Conservation (phyloP, 2,797 vertebrate genomes). For the Rhinoraja longicauda region DNA sequence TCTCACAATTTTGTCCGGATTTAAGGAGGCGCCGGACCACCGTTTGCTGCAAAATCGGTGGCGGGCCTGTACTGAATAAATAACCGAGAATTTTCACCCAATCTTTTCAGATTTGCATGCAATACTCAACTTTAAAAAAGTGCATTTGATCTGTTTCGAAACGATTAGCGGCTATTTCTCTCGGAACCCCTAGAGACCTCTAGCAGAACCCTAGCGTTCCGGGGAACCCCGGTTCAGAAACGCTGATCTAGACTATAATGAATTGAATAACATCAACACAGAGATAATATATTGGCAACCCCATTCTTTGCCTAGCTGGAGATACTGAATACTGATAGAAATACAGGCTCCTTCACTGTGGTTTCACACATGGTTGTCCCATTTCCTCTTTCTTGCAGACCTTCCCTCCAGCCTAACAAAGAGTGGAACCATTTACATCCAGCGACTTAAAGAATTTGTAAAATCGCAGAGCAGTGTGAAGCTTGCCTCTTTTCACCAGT, state of each 20-base stretch:
- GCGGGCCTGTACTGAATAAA: too few relatives aligned
- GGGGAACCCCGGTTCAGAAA: too few relatives aligned
- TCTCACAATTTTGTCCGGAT: too few relatives aligned
- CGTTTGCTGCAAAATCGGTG: too few relatives aligned
- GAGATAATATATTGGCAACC: background rate
- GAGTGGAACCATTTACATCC: background rate
- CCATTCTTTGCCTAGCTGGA: background rate
- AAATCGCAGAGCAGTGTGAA: background rate
- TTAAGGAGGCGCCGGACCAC: too few relatives aligned
- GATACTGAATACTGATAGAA: background rate
- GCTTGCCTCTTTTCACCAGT: background rate
- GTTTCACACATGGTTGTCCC: background rate
- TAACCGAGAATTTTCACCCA: too few relatives aligned
- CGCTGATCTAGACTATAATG: background rate
- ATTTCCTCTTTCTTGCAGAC: background rate
- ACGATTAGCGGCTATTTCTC: too few relatives aligned
- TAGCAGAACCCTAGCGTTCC: too few relatives aligned
- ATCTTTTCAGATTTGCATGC: too few relatives aligned
- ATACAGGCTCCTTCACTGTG: background rate
- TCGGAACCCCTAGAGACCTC: too few relatives aligned
- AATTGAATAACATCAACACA: background rate
- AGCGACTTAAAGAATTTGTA: background rate
- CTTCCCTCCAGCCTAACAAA: background rate
- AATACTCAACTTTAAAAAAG: too few relatives aligned
- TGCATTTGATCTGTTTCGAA: too few relatives aligned